Percentiles rank a stretch among this genome's conserved stretches.
Conservation (phyloP, 2,888 invertebrate genomes). For the Stictocephala bisonia region DNA sequence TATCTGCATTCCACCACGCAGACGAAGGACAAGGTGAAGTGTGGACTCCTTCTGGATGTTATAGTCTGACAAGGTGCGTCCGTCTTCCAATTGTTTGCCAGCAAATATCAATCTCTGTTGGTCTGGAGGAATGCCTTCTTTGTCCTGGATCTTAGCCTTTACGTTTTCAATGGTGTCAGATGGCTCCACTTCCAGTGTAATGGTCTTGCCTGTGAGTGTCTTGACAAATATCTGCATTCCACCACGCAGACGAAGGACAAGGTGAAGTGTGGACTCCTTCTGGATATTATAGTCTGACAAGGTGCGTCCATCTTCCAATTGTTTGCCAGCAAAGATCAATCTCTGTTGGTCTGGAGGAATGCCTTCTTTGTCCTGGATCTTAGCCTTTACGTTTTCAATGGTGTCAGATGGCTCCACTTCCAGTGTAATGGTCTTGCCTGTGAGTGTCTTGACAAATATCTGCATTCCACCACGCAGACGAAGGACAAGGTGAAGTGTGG, state of each 20-base stretch:
- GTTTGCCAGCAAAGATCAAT: slow-evolving; percentile 71
- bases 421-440: slow-evolving; percentile 66
- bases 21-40: slow-evolving; percentile 67
- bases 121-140: slow-evolving; percentile 71
- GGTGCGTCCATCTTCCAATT: slow-evolving; percentile 71
- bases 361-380: slow-evolving; percentile 71
- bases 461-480: slow-evolving; percentile 72
- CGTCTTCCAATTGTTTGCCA: slow-evolving; percentile 73
- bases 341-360: slow-evolving; percentile 73
- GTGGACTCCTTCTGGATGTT: slow-evolving; percentile 71
- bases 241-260: slow-evolving; percentile 66
- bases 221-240: slow-evolving; percentile 70
- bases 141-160: slow-evolving; percentile 71
- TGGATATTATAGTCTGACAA: slow-evolving; percentile 73
- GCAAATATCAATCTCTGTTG: slow-evolving; percentile 72
- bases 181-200: slow-evolving; percentile 67
- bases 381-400: slow-evolving; percentile 72
- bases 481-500: slow-evolving; percentile 67
- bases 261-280: slow-evolving; percentile 69
- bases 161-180: slow-evolving; percentile 75
- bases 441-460: slow-evolving; percentile 69
- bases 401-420: slow-evolving; percentile 71
- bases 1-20: slow-evolving; percentile 68
- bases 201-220: slow-evolving; percentile 67
- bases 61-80: slow-evolving; percentile 71